phyloP scores from a whole-genome alignment of 2,797 vertebrate genomes.

The Merluccius polli region DNA sequence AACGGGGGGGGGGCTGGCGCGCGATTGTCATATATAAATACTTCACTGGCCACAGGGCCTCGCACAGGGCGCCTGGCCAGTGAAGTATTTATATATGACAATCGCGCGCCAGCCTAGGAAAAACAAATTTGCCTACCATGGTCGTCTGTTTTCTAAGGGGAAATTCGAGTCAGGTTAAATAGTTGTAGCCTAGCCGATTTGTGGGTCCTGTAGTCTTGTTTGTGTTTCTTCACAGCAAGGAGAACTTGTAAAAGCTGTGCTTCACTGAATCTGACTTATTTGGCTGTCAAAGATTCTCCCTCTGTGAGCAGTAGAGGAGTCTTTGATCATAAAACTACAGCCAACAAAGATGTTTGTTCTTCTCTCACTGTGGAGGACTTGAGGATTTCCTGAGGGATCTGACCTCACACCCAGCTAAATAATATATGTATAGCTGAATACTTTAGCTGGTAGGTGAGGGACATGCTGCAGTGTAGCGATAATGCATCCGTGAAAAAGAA shows the following conservation, averaged over 20 bases:
- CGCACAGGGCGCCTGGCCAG: no score
- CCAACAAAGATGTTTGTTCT: conserved; percentile 5
- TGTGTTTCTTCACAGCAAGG: conserved; percentile 20
- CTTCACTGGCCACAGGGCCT: no score
- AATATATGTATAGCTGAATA: background rate
- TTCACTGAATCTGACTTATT: conserved; percentile 30
- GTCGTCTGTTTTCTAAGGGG: no score
- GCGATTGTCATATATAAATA: no score
- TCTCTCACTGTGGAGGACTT: background rate
- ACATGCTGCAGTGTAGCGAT: background rate
- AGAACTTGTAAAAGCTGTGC: conserved; percentile 17
- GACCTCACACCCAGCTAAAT: background rate
- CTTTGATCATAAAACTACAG: conserved; percentile 4
- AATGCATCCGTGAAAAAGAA: background rate
- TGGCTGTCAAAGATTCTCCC: conserved; percentile 22
- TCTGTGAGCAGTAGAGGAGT: conserved; percentile 13
- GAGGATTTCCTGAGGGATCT: conserved; percentile 3
- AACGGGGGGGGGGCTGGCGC: no score
- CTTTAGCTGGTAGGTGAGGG: background rate
- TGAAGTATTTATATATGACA: no score
- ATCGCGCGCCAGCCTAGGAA: no score
- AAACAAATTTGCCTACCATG: no score
- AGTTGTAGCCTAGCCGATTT: background rate
- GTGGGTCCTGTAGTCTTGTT: background rate
- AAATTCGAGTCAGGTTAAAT: background rate